Evolutionary conservation across 2,113 vertebrate genomes (phyloP).

Genomic region (Passer montanus): DNA sequence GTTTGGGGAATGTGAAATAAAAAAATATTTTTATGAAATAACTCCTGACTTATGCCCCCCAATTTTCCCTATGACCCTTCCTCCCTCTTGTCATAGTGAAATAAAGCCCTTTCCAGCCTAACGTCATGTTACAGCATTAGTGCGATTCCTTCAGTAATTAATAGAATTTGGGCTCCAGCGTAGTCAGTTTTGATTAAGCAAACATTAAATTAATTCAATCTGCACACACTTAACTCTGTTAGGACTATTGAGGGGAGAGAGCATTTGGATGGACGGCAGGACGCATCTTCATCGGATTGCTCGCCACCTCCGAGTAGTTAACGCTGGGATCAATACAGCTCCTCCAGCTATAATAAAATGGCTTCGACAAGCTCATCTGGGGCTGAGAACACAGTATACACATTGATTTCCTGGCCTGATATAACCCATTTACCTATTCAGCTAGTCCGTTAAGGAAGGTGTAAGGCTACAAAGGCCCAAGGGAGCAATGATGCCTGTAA

Average conservation of each 20-base stretch:
- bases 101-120: slow-evolving; percentile 4
- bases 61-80: neutral
- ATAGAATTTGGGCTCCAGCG: slow-evolving; percentile 76
- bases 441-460: slow-evolving; percentile 80
- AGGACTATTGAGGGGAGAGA: slow-evolving; percentile 62
- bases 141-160: slow-evolving; percentile 78
- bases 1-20: neutral
- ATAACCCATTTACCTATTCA: slow-evolving; percentile 87
- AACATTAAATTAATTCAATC: slow-evolving; percentile 80
- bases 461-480: slow-evolving; percentile 77
- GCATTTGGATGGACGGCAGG: slow-evolving; percentile 75
- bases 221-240: slow-evolving; percentile 72
- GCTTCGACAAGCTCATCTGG: slow-evolving; percentile 81
- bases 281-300: slow-evolving; percentile 78
- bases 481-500: slow-evolving; percentile 82
- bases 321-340: slow-evolving; percentile 80
- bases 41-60: neutral
- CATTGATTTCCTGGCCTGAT: slow-evolving; percentile 87
- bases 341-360: slow-evolving; percentile 83
- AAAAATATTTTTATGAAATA: neutral
- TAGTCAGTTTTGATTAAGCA: slow-evolving; percentile 80
- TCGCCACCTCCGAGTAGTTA: slow-evolving; percentile 79
- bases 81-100: neutral
- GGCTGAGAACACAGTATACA: slow-evolving; percentile 79
- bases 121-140: slow-evolving; percentile 55